phyloP scores from a whole-genome alignment of 2,113 vertebrate genomes.

The Corythoichthys intestinalis region DNA sequence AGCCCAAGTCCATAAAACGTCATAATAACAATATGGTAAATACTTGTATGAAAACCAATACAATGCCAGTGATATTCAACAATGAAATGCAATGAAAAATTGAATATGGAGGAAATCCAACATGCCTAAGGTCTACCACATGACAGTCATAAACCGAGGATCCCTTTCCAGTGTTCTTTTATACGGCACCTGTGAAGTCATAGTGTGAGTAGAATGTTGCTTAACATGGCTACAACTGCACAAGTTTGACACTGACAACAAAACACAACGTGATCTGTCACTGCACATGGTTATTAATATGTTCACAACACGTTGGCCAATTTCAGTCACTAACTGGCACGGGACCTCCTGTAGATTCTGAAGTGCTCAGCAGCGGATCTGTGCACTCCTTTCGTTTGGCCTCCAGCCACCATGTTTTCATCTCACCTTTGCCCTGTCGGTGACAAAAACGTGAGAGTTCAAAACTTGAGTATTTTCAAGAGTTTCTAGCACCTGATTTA shows the following conservation, averaged over 20 bases:
- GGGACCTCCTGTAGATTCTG: constrained; percentile 37
- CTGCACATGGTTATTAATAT: constrained; percentile 3
- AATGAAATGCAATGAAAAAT: too few species aligned
- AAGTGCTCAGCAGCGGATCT: constrained; percentile 41
- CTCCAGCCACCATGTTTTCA: constrained; percentile 77
- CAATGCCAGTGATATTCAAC: too few species aligned
- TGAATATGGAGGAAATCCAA: too few species aligned
- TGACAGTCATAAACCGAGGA: background rate
- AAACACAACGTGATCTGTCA: background rate
- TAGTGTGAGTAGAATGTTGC: background rate
- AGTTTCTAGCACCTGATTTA: constrained; percentile 30
- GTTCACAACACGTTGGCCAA: background rate
- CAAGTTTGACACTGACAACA: background rate
- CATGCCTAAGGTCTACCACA: too few species aligned
- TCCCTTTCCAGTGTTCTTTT: background rate
- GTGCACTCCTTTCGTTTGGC: constrained; percentile 45
- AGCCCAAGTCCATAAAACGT: too few species aligned
- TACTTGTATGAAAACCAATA: too few species aligned
- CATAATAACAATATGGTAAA: too few species aligned
- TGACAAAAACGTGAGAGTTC: constrained; percentile 14
- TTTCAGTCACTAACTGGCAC: constrained; percentile 59
- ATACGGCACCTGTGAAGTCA: background rate
- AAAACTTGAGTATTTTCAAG: background rate
- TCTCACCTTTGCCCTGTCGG: constrained; percentile 73
- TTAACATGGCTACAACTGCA: background rate